phyloP scores from a whole-genome alignment of 1,140 invertebrate genomes.

The Musca vetustissima region DNA sequence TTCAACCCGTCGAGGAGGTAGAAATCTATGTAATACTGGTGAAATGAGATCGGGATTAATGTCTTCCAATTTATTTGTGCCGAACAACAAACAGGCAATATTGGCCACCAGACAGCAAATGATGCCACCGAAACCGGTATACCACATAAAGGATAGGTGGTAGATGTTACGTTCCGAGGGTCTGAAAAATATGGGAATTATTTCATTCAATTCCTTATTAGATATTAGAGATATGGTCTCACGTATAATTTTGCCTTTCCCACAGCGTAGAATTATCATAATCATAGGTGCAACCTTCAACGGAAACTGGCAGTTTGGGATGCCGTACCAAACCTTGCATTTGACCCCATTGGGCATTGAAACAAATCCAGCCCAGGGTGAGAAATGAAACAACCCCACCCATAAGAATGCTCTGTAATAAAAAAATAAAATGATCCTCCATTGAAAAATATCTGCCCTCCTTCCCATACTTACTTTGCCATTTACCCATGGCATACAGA shows the following conservation, averaged over 20 bases:
- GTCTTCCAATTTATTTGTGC: constrained; percentile 39
- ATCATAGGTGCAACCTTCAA: constrained; percentile 63
- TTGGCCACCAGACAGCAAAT: constrained; percentile 35
- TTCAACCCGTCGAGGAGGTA: constrained; percentile 28
- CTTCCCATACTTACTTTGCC: constrained; percentile 57
- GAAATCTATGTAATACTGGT: constrained; percentile 42
- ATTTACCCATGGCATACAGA: constrained; percentile 83
- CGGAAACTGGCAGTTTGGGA: constrained; percentile 63
- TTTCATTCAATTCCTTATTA: too few relatives aligned
- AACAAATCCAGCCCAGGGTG: constrained; percentile 40
- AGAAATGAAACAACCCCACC: constrained; percentile 43
- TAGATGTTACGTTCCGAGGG: constrained; percentile 44
- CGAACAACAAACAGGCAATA: constrained; percentile 34
- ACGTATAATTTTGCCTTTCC: constrained; percentile 40
- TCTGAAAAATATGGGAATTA: constrained; percentile 26
- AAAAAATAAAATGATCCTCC: constrained; percentile 27
- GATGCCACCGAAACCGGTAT: constrained; percentile 38
- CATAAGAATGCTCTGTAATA: constrained; percentile 41
- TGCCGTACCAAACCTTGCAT: constrained; percentile 64
- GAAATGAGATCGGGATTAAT: constrained; percentile 43
- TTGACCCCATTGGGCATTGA: constrained; percentile 66
- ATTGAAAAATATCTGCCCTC: constrained; percentile 23
- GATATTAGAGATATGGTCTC: constrained; percentile 9
- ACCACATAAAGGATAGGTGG: constrained; percentile 47
- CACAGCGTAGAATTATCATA: constrained; percentile 51